Conservation (phyloP, 2,888 invertebrate species). For the Eupithecia abbreviata region DNA sequence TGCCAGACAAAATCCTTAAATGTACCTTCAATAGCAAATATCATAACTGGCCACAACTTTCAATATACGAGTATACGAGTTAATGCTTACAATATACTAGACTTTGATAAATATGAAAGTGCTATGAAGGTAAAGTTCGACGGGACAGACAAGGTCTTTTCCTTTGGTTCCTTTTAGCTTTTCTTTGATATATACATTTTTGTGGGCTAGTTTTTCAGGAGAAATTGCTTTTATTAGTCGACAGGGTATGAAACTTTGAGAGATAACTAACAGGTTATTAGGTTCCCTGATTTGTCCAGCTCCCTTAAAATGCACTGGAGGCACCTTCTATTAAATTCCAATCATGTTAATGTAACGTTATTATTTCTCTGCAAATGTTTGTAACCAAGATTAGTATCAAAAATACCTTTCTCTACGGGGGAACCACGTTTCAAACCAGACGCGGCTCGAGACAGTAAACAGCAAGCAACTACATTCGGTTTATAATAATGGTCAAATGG, state of each 20-base stretch:
- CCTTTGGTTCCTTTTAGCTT: no score
- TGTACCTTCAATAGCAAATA: slow-evolving; percentile 18
- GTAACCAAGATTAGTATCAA: slow-evolving; percentile 11
- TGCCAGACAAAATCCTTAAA: slow-evolving; percentile 29
- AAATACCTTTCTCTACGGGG: slow-evolving; percentile 26
- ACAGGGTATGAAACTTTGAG: not conserved
- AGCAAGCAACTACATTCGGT: slow-evolving; percentile 44
- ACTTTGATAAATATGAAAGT: not conserved
- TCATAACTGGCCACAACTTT: slow-evolving; percentile 26
- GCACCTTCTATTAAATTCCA: not conserved
- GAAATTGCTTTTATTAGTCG: not conserved
- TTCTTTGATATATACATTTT: not conserved
- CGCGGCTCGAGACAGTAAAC: slow-evolving; percentile 50
- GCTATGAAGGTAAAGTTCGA: not conserved
- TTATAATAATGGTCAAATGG: slow-evolving; percentile 50
- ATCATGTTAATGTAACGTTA: slow-evolving; percentile 10
- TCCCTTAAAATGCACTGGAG: not conserved
- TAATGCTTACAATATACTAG: not conserved
- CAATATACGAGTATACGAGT: not conserved
- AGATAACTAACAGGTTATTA: no score
- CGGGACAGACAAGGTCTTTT: not conserved
- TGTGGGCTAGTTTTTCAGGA: not conserved
- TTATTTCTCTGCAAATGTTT: slow-evolving; percentile 18
- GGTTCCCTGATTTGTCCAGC: not conserved
- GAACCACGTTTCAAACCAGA: slow-evolving; percentile 46